Conservation (phyloP, 2,797 vertebrate species). For the Brachyrhaphis roseni region DNA sequence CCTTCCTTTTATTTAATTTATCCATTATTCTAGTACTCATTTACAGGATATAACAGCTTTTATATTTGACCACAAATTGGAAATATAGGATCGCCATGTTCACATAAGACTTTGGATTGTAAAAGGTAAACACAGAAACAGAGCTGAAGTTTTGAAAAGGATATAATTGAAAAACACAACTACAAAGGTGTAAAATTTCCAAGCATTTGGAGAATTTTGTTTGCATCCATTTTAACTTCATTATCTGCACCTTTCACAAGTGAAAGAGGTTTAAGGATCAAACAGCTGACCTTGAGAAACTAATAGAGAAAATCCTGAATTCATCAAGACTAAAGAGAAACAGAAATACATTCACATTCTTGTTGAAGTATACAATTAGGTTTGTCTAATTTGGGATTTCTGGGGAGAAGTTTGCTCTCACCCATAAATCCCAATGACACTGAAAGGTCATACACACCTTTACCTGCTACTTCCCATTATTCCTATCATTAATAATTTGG, state of each 20-base stretch:
- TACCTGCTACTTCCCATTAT: neutral
- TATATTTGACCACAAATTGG: neutral
- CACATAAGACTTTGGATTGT: neutral
- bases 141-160: neutral
- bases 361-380: neutral
- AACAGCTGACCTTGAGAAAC: neutral
- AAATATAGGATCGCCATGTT: neutral
- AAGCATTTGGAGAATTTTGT: neutral
- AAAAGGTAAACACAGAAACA: neutral
- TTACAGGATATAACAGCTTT: neutral
- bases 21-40: neutral
- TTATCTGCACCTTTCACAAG: neutral
- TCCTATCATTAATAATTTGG: neutral
- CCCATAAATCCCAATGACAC: neutral
- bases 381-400: neutral
- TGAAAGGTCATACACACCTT: neutral
- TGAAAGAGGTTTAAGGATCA: neutral
- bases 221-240: neutral
- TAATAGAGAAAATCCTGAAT: neutral
- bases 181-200: neutral
- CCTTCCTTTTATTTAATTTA: neutral
- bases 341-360: neutral
- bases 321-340: neutral
- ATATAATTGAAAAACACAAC: neutral
- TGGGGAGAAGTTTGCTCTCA: neutral